Evolutionary conservation across 2,888 invertebrate genomes (phyloP), one percentile per base, ranked within the genome.

Genomic region (Syrista parreyssii): DNA sequence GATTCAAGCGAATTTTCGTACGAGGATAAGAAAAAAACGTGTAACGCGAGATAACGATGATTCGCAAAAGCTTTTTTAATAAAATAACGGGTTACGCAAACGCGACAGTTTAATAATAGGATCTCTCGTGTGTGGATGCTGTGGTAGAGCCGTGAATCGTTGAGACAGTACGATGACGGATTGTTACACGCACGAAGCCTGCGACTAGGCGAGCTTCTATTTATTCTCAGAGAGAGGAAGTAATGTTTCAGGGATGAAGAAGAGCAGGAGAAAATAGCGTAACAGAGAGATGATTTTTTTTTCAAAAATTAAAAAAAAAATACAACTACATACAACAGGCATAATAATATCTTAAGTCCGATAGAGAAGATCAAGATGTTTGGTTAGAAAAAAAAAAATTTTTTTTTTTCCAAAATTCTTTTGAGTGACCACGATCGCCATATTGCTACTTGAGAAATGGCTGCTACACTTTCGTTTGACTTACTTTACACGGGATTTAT

Each of bases 401-500:
- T n/a, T n/a, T n/a, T n/a, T n/a, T n/a, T n/a, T n/a, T n/a, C n/a
- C n/a, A 15, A 55, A 23, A 55, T 55, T 55, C 23, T 0, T 1
- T 23, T 23, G 23, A 0, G 23, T 55, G 9, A 55, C 6, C 23
- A 23, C 40, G 23, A 23, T 15, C 9, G 40, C 40, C 40, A 55
- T 23, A 55, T 23, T 23, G 55, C 23, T 23, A 23, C 23, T 55
- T 9, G 55, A 55, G 23, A 1, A 23, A 55, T 55, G 23, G 15
- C 55, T 23, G 55, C 55, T 55, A 23, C 9, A 55, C 55, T 55
- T 23, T 55, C 23, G 6, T 23, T 23, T 55, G 55, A 55, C 23
- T 55, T 55, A 55, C 23, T 55, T 55, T 23, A 55, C 2, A 55
- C 23, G 9, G 55, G 80, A 79, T 81, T 82, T 82, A 78, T 83